Evolutionary conservation across 2,113 vertebrate genomes (phyloP).

Genomic region (Anhinga rufa): DNA sequence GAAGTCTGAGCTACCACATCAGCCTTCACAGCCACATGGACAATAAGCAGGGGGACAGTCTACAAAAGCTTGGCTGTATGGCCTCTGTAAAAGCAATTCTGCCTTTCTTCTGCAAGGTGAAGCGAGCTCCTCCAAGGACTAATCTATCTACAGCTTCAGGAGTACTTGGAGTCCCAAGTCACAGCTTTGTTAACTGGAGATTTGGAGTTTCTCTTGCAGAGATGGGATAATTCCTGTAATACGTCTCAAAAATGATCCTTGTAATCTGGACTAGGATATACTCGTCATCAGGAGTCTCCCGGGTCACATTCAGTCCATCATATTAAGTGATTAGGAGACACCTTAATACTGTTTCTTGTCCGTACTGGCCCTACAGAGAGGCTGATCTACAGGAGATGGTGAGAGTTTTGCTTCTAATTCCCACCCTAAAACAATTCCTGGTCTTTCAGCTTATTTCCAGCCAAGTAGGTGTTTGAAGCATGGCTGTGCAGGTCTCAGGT

Average conservation of each 20-base stretch:
- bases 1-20: not conserved
- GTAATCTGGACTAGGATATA: not conserved
- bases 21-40: not conserved
- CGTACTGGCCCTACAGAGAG: not conserved
- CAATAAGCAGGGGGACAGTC: not conserved
- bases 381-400: not conserved
- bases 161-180: not conserved
- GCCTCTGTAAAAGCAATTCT: not conserved
- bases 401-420: not conserved
- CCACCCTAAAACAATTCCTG: not conserved
- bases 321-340: not conserved
- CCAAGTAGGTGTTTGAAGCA: not conserved
- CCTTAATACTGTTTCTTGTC: not conserved
- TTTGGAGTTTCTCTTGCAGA: not conserved
- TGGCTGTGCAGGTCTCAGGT: not conserved
- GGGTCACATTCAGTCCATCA: not conserved
- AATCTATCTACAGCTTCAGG: not conserved
- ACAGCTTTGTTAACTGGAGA: not conserved
- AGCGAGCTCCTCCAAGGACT: not conserved
- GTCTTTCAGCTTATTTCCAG: not conserved
- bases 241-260: not conserved
- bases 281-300: not conserved
- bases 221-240: not conserved
- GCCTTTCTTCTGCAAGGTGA: not conserved
- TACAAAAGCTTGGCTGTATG: not conserved